Evolutionary conservation across 2,797 vertebrate species (phyloP).

Genomic region (Natrix natrix): DNA sequence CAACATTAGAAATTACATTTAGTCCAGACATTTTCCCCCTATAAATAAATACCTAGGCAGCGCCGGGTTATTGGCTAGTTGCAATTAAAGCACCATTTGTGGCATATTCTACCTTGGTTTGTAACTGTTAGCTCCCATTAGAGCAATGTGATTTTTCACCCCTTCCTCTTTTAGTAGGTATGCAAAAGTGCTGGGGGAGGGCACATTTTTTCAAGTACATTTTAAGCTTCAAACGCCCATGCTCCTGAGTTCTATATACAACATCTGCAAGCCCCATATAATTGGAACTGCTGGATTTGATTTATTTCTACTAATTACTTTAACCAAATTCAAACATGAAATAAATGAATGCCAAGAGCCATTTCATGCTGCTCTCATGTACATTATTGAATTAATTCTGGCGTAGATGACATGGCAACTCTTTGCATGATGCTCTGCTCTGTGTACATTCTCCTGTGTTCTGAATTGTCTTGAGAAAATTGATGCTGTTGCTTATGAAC

Average conservation of each 20-base stretch:
- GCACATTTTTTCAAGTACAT: neutral
- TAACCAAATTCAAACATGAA: slow-evolving; percentile 24
- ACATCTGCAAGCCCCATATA: neutral
- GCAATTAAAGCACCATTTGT: neutral
- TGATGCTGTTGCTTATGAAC: neutral
- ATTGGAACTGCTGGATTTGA: neutral
- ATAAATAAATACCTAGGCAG: too few species aligned
- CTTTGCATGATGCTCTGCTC: neutral
- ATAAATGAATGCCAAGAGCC: neutral
- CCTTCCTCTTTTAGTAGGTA: neutral
- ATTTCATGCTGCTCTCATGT: neutral
- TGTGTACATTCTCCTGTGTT: neutral
- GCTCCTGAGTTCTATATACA: neutral
- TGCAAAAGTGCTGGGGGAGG: neutral
- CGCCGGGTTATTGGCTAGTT: too few species aligned
- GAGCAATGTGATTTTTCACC: neutral
- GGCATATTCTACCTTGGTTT: neutral
- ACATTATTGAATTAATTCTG: slow-evolving; percentile 14
- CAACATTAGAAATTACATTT: too few species aligned
- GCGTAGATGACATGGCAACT: neutral
- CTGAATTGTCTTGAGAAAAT: neutral
- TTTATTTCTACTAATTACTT: slow-evolving; percentile 30
- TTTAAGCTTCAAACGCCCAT: neutral
- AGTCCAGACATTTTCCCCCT: too few species aligned
- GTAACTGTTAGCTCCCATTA: neutral